Evolutionary conservation across 1,140 invertebrate genomes (phyloP).

Genomic region (Dendroctonus valens): DNA sequence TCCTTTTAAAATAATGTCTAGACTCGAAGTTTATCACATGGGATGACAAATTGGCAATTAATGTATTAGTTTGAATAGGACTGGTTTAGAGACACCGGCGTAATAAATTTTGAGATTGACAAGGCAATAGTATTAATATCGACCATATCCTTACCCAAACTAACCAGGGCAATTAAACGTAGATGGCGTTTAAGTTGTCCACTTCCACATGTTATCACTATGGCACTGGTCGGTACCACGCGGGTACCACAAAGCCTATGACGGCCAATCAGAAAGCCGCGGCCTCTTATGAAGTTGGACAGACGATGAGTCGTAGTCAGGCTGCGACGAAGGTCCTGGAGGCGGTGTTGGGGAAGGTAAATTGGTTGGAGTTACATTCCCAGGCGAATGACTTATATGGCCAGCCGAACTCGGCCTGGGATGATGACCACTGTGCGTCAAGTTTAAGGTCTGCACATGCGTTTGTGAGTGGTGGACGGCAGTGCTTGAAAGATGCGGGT

Average conservation of each 20-base stretch:
- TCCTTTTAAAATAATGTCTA: slow-evolving; percentile 40
- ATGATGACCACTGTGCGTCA: slow-evolving; percentile 48
- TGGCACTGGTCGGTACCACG: slow-evolving; percentile 45
- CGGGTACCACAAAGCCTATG: slow-evolving; percentile 59
- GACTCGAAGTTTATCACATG: slow-evolving; percentile 50
- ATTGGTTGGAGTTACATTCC: slow-evolving; percentile 74
- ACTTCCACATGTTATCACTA: slow-evolving; percentile 48
- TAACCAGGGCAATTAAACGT: neutral
- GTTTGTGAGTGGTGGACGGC: slow-evolving; percentile 51
- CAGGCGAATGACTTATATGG: slow-evolving; percentile 62
- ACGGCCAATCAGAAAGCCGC: slow-evolving; percentile 81
- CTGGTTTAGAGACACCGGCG: no score
- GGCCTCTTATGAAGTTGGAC: slow-evolving; percentile 78
- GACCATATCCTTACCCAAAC: neutral
- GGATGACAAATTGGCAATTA: slow-evolving; percentile 49
- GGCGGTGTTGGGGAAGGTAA: slow-evolving; percentile 65
- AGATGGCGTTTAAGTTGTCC: slow-evolving; percentile 37
- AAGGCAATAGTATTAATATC: no score
- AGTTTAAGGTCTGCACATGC: slow-evolving; percentile 52
- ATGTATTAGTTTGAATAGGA: neutral
- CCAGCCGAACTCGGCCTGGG: slow-evolving; percentile 56
- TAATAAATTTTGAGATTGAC: no score
- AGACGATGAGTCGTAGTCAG: slow-evolving; percentile 74
- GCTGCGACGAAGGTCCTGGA: slow-evolving; percentile 53
- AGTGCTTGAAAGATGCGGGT: slow-evolving; percentile 50